Evolutionary conservation across 2,113 vertebrate species (phyloP).

Genomic region (Coryphaenoides rupestris): DNA sequence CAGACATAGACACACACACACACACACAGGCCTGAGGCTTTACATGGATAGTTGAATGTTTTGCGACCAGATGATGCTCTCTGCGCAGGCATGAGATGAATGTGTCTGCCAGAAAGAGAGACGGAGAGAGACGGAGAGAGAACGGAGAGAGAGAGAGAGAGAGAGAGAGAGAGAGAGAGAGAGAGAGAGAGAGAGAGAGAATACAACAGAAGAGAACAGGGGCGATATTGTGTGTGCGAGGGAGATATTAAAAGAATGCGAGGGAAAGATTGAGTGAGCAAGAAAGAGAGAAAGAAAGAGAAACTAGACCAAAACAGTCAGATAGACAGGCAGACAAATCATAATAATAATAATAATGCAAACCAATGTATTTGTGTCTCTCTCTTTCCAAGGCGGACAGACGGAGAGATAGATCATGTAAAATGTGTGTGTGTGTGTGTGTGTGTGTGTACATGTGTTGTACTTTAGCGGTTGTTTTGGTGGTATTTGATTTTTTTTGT

Average conservation of each 20-base stretch:
- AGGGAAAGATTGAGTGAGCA: too few relatives aligned
- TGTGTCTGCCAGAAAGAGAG: conserved; percentile 49
- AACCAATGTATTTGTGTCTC: too few relatives aligned
- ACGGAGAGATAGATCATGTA: too few relatives aligned
- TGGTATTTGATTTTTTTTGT: too few relatives aligned
- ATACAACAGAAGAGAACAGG: not conserved
- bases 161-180: too few relatives aligned
- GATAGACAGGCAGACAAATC: not conserved
- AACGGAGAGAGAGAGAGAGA: too few relatives aligned
- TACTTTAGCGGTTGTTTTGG: too few relatives aligned
- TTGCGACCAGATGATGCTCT: conserved; percentile 59
- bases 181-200: conserved; percentile 15
- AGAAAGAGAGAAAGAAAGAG: not conserved
- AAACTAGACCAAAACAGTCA: not conserved
- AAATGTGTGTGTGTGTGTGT: too few relatives aligned
- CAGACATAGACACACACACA: conserved; percentile 20
- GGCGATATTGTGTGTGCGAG: not conserved
- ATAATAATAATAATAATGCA: too few relatives aligned
- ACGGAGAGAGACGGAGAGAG: conserved; percentile 20
- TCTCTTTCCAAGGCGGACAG: too few relatives aligned
- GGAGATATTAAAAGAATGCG: not conserved
- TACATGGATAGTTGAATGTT: conserved; percentile 37
- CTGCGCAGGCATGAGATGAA: conserved; percentile 51
- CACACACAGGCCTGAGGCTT: not conserved
- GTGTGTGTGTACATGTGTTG: too few relatives aligned